Evolutionary conservation across 2,888 invertebrate genomes (phyloP).

Genomic region (Eristalinus aeneus): DNA sequence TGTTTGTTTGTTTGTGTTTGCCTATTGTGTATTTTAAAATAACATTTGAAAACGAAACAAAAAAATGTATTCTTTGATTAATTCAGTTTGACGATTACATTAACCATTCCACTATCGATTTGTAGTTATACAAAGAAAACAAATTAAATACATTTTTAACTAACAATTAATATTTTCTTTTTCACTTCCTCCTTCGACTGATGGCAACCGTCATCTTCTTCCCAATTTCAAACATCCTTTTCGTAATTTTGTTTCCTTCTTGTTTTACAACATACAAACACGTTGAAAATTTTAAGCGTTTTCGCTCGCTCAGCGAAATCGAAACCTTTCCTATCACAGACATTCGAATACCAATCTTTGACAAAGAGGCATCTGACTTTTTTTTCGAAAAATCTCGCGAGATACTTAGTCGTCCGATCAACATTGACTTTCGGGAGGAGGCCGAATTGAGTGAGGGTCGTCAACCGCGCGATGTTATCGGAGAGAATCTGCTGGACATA

Average conservation of each 20-base stretch:
- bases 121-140: constrained; percentile 61
- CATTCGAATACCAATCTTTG: constrained; percentile 85
- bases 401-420: constrained; percentile 83
- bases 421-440: constrained; percentile 75
- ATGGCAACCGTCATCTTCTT: constrained; percentile 27
- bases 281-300: constrained; percentile 77
- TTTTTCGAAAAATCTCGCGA: constrained; percentile 88
- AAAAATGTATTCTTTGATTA: constrained; percentile 26
- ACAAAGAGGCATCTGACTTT: constrained; percentile 88
- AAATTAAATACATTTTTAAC: constrained; percentile 46
- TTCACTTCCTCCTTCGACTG: constrained; percentile 34
- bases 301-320: constrained; percentile 82
- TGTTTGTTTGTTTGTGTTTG: constrained; percentile 31
- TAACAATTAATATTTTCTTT: constrained; percentile 56
- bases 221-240: constrained; percentile 17
- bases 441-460: constrained; percentile 53
- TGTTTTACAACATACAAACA: constrained; percentile 20
- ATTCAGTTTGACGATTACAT: constrained; percentile 69
- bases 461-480: constrained; percentile 77
- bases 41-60: constrained; percentile 5
- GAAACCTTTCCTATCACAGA: constrained; percentile 80
- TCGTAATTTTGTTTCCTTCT: constrained; percentile 50
- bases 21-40: constrained; percentile 39
- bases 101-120: constrained; percentile 71
- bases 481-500: constrained; percentile 80